These are phyloP conservation scores for Cynodonichthys magdalenae DNA, from an alignment of 2,797 vertebrate genomes.

Conservation along the genomic window DNA sequence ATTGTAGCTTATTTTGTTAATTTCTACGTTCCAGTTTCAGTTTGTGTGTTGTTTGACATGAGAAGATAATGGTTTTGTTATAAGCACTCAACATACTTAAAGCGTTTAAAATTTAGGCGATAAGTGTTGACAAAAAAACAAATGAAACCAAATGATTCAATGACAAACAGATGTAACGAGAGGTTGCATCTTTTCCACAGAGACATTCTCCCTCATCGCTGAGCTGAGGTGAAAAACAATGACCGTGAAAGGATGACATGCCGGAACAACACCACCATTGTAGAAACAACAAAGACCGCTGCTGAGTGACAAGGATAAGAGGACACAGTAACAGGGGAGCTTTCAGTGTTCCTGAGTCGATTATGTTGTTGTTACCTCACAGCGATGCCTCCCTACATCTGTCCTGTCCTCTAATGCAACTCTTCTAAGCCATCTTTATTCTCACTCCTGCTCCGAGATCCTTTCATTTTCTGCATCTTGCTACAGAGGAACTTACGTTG, in stretches of 20 bases:
- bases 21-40: neutral
- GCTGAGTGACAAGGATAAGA: slow-evolving; percentile 76
- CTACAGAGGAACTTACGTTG: slow-evolving; percentile 3
- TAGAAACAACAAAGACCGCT: slow-evolving; percentile 70
- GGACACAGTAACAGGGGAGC: slow-evolving; percentile 70
- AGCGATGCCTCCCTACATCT: slow-evolving; percentile 56
- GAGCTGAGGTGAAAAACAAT: slow-evolving; percentile 78
- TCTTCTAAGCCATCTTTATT: slow-evolving; percentile 41
- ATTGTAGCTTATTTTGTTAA: neutral
- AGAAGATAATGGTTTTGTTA: neutral
- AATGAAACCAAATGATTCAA: slow-evolving; percentile 29
- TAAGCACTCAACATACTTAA: neutral
- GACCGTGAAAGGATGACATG: slow-evolving; percentile 76
- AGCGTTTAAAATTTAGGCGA: neutral
- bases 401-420: slow-evolving; percentile 60
- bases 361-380: slow-evolving; percentile 74
- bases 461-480: slow-evolving; percentile 38
- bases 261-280: slow-evolving; percentile 70
- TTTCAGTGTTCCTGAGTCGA: slow-evolving; percentile 71
- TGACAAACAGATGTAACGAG: slow-evolving; percentile 36
- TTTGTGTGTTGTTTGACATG: neutral
- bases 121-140: neutral
- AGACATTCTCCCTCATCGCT: slow-evolving; percentile 54
- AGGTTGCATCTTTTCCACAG: slow-evolving; percentile 54
- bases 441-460: slow-evolving; percentile 26